Conservation (phyloP, 1,140 invertebrate genomes). For the Lineus longissimus region DNA sequence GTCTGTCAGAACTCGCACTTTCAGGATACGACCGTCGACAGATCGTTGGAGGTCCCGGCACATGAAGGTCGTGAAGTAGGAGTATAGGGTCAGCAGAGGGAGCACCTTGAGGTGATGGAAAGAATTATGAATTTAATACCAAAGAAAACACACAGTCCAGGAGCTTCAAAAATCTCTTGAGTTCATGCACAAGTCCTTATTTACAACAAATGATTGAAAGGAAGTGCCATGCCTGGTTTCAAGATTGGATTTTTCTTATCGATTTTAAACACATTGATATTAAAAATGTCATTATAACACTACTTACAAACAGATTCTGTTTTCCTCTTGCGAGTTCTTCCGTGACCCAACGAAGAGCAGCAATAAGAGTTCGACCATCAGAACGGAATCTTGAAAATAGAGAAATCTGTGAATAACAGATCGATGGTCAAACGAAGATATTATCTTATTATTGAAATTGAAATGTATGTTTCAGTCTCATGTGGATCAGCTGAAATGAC, state of each 20-base stretch:
- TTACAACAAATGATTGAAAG: too few relatives aligned
- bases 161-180: background rate
- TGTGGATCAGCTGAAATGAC: too few relatives aligned
- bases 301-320: constrained; percentile 50
- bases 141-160: constrained; percentile 14
- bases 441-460: too few relatives aligned
- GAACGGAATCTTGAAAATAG: constrained; percentile 33
- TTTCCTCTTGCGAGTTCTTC: constrained; percentile 46
- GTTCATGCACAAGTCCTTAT: too few relatives aligned
- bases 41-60: constrained; percentile 48
- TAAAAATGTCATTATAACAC: background rate
- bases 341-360: constrained; percentile 44
- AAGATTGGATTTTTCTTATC: too few relatives aligned
- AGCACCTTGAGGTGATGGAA: constrained; percentile 35
- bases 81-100: constrained; percentile 46
- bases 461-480: too few relatives aligned
- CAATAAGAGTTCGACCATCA: constrained; percentile 44
- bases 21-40: constrained; percentile 49
- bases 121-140: background rate
- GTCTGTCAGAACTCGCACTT: constrained; percentile 44
- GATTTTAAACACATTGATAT: too few relatives aligned
- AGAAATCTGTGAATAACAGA: constrained; percentile 3
- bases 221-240: too few relatives aligned
- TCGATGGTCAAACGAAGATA: background rate
- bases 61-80: constrained; percentile 48